Evolutionary conservation across 1,140 invertebrate species (phyloP).

Genomic region (Drosophila ironensis): DNA sequence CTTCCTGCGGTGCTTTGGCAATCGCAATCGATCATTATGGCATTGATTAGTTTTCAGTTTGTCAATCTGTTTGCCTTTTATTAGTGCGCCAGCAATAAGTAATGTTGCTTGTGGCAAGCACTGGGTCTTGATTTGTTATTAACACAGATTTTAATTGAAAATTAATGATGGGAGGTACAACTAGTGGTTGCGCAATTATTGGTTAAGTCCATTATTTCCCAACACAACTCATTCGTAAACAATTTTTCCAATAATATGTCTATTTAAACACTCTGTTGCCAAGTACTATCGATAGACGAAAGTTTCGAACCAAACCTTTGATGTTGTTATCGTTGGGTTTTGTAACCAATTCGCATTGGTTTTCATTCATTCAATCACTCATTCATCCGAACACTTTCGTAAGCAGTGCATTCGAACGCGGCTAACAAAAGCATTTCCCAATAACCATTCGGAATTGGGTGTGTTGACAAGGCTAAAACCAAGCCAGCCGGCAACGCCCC

Average conservation of each 20-base stretch:
- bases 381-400: constrained; percentile 11
- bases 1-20: constrained; percentile 51
- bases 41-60: constrained; percentile 29
- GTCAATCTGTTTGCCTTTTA: constrained; percentile 6
- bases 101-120: background rate
- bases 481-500: constrained; percentile 24
- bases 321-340: background rate
- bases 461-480: constrained; percentile 49
- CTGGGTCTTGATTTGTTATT: background rate
- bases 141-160: background rate
- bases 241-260: no score
- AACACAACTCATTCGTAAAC: no score
- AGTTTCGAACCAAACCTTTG: no score
- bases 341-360: background rate
- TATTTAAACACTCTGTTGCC: no score
- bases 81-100: background rate
- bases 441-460: constrained; percentile 39
- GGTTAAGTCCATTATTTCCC: no score
- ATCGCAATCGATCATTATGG: constrained; percentile 28
- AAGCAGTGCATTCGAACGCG: constrained; percentile 8
- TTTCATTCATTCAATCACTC: background rate
- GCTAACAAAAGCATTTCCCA: constrained; percentile 34
- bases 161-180: background rate
- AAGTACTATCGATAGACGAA: no score
- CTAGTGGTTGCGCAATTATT: no score